Evolutionary conservation across 2,113 vertebrate species (phyloP).

Genomic region (Gobio gobio): DNA sequence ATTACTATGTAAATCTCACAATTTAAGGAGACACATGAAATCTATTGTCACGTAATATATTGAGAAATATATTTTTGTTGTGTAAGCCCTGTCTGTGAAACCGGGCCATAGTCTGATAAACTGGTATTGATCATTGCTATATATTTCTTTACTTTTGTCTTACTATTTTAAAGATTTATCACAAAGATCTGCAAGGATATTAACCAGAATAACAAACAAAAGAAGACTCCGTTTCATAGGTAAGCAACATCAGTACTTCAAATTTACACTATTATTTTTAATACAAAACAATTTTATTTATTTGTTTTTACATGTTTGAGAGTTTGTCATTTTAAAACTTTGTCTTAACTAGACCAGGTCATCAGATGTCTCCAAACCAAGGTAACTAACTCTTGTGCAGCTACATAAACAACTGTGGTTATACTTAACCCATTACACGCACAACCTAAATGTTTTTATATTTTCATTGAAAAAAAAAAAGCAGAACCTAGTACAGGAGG

Average conservation of each 20-base stretch:
- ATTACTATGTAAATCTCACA: too few species aligned
- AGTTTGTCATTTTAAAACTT: not conserved
- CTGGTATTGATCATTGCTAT: not conserved
- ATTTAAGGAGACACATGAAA: too few species aligned
- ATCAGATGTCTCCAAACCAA: slow-evolving; percentile 59
- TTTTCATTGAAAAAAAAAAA: slow-evolving; percentile 23
- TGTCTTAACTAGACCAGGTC: slow-evolving; percentile 56
- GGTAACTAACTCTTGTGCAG: slow-evolving; percentile 55
- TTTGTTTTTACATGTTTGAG: not conserved
- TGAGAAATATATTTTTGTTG: too few species aligned
- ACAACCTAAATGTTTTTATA: not conserved
- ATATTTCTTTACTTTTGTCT: not conserved
- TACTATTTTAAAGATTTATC: slow-evolving; percentile 77
- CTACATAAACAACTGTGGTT: not conserved
- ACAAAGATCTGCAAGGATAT: slow-evolving; percentile 74
- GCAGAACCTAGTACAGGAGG: slow-evolving; percentile 68
- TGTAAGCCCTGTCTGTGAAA: too few species aligned
- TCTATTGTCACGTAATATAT: too few species aligned
- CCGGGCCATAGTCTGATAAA: not conserved
- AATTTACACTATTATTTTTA: not conserved
- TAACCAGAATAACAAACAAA: slow-evolving; percentile 53
- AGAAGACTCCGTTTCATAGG: slow-evolving; percentile 68
- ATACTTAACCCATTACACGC: not conserved
- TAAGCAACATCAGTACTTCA: slow-evolving; percentile 41
- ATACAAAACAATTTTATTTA: not conserved